phyloP scores from a whole-genome alignment of 2,888 invertebrate species.

The Schizotus pectinicornis region DNA sequence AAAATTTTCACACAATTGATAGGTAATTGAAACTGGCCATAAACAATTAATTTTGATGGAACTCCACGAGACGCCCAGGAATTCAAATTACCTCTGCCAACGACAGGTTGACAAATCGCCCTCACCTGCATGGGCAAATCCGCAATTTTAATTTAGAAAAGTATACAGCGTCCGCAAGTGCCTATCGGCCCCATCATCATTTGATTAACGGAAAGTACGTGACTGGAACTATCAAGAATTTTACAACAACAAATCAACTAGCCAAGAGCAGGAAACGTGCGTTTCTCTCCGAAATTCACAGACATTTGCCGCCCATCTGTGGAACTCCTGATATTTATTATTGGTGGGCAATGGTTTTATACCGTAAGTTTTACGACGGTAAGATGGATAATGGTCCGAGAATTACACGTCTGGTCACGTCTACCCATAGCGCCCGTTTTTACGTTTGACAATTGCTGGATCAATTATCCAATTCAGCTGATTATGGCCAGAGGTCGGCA shows the following conservation, averaged over 20 bases:
- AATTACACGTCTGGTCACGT: constrained; percentile 24
- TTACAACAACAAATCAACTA: constrained; percentile 22
- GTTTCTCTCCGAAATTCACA: constrained; percentile 13
- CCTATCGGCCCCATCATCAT: constrained; percentile 23
- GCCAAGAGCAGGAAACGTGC: constrained; percentile 7
- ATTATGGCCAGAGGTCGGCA: constrained; percentile 44
- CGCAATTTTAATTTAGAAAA: constrained; percentile 27
- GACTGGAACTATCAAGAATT: constrained; percentile 32
- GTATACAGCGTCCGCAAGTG: constrained; percentile 3
- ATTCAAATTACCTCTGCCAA: constrained; percentile 8
- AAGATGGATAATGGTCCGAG: constrained; percentile 1
- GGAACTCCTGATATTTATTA: too few relatives aligned
- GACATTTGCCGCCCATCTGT: not conserved
- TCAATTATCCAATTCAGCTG: constrained; percentile 49
- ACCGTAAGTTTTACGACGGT: constrained; percentile 1
- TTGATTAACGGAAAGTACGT: constrained; percentile 35
- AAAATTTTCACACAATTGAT: too few relatives aligned
- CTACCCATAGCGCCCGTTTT: constrained; percentile 5
- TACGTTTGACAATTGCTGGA: constrained; percentile 35
- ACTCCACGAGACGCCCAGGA: not conserved
- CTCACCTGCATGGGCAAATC: constrained; percentile 5
- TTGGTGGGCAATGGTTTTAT: not conserved
- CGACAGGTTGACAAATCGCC: constrained; percentile 18
- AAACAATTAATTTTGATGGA: not conserved
- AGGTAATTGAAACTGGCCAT: not conserved